Base-by-base conservation (phyloP, 2,113 vertebrate genomes). In the Fregetta grallaria region DNA sequence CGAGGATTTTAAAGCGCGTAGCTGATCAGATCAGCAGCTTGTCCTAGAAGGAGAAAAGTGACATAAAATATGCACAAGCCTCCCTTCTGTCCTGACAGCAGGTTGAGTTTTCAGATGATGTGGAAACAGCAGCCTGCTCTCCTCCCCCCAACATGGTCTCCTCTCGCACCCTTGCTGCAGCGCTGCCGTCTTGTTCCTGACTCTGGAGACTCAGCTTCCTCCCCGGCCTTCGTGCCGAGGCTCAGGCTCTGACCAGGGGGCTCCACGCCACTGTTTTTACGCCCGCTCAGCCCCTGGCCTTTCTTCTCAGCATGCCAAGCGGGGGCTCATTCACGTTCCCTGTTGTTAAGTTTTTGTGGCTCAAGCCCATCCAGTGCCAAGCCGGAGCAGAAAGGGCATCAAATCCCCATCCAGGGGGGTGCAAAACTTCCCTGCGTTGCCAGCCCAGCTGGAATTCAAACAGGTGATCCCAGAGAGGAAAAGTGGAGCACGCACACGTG, bases 71-170 rank as follows among this genome's bases (percentile, higher is more conserved):
- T 95, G 74, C 90, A 90, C 91, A 92, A 92, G 88, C 90, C 74
- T 97, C 71, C 96, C 96, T 96, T 94, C 95, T 96, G 96, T 96
- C 94, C 94, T 97, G 95, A 94, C 94, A 97, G 94, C 91, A 95
- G 91, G 96, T 78, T 93, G 94, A 97, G 91, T 93, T 95, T 86
- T 93, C 94, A 95, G 95, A 97, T 80, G 95, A 97, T 92, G 96
- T 90, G 81, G 92, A 88, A 97, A 92, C 95, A 97, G 93, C 96
- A 97, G 95, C 85, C 91, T 96, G 94, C 88, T 95, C 74, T 84
- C 96, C 94, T 96, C 83, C 94, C 79, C 93, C 72, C 58, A 96
- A 85, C 94, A 92, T 93, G 94, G 94, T 95, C 82, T 96, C 92
- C 88, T 95, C 81, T 78, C 8, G 1, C 0, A 34, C 86, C 78